These are phyloP conservation scores for Drosophila melanosoma DNA, from an alignment of 2,888 invertebrate genomes.

Conservation along the genomic window DNA sequence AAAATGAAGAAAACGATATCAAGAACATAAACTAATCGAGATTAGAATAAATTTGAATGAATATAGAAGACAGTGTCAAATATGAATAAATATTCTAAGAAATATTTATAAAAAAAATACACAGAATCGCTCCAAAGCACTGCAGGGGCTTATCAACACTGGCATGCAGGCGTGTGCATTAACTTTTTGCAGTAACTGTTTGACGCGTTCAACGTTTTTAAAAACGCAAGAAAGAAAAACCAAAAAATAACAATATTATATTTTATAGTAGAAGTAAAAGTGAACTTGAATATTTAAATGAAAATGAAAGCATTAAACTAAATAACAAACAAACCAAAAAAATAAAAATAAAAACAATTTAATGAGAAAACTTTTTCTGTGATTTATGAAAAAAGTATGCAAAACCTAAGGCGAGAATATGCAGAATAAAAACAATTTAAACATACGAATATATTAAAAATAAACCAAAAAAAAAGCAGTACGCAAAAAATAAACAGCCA, in stretches of 20 bases:
- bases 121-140: background rate
- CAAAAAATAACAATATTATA: conserved; percentile 45
- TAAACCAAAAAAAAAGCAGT: conserved; percentile 27
- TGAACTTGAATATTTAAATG: conserved; percentile 42
- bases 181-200: conserved; percentile 42
- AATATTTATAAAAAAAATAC: conserved; percentile 26
- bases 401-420: conserved; percentile 48
- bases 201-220: conserved; percentile 28
- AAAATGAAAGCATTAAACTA: conserved; percentile 35
- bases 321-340: conserved; percentile 11
- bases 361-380: conserved; percentile 78
- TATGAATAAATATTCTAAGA: conserved; percentile 23
- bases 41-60: conserved; percentile 47
- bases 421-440: conserved; percentile 18
- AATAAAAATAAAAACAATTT: conserved; percentile 33
- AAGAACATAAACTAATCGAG: conserved; percentile 47
- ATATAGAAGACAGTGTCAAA: conserved; percentile 25
- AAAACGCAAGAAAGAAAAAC: conserved; percentile 31
- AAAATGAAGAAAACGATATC: conserved; percentile 38
- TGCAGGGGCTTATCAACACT: conserved; percentile 17
- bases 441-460: conserved; percentile 23
- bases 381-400: conserved; percentile 77
- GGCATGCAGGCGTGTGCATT: conserved; percentile 12
- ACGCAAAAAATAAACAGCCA: conserved; percentile 15
- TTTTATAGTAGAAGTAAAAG: conserved; percentile 64